A percentile compares a stretch with the other conserved stretches of the same genome.
phyloP scores from a whole-genome alignment of 1,140 invertebrate species.

The Cryptotermes secundus region DNA sequence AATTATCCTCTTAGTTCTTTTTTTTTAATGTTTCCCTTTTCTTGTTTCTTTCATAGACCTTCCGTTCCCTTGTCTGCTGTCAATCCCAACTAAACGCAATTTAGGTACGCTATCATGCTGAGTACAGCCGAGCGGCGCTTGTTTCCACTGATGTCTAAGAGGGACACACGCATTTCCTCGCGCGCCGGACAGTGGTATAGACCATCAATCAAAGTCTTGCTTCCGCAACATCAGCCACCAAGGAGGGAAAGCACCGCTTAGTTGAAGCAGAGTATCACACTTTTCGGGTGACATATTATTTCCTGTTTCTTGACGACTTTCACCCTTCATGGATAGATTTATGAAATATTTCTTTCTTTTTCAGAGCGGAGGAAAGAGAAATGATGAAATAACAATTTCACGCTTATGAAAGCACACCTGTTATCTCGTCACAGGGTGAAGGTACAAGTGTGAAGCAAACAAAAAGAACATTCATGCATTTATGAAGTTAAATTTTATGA shows the following conservation, averaged over 20 bases:
- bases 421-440: background rate
- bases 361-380: background rate
- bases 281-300: slow-evolving; percentile 1
- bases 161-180: background rate
- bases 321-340: background rate
- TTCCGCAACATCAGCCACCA: background rate
- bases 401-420: background rate
- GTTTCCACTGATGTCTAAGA: background rate
- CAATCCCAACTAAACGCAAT: slow-evolving; percentile 14
- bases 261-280: background rate
- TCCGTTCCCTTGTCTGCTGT: background rate
- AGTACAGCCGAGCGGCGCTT: background rate
- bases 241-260: background rate
- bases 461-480: background rate
- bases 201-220: background rate
- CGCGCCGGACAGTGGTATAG: background rate
- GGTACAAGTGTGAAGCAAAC: background rate
- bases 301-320: background rate
- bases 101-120: background rate
- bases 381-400: background rate
- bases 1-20: no score
- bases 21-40: background rate
- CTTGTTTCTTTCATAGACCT: background rate
- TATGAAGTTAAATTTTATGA: no score
- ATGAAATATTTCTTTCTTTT: background rate